Percentiles rank a stretch among this genome's conserved stretches.
Conservation (phyloP, 2,113 vertebrate species). For the Ahaetulla prasina region DNA sequence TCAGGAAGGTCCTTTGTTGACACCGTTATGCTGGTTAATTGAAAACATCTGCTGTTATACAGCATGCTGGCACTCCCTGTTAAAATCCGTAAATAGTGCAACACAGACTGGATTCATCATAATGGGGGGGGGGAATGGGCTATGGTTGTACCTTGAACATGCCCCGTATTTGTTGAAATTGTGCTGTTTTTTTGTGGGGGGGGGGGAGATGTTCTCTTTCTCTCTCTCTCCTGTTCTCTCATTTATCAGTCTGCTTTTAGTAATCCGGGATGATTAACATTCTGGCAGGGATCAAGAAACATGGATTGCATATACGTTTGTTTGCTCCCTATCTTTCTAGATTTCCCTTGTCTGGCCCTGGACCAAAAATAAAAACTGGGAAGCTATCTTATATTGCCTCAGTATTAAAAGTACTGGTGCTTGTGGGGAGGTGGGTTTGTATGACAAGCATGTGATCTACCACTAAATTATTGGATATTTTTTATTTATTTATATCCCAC, state of each 20-base stretch:
- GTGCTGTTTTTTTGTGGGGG: too few species aligned
- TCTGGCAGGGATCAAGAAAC: neutral
- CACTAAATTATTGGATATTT: neutral
- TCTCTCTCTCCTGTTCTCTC: neutral
- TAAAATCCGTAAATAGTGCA: neutral
- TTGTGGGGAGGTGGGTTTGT: neutral
- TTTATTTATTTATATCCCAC: neutral
- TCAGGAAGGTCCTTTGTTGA: neutral
- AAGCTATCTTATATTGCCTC: neutral
- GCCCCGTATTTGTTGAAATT: neutral
- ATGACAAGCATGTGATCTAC: neutral
- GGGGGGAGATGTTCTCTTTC: neutral
- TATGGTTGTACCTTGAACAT: neutral
- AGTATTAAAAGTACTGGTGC: neutral
- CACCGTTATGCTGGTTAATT: neutral
- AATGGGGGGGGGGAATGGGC: accelerated
- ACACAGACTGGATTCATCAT: neutral
- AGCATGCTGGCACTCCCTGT: neutral
- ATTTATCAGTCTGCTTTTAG: neutral
- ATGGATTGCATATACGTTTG: neutral
- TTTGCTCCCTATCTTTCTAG: neutral
- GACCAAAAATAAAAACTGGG: neutral
- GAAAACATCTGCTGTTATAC: conserved; percentile 37
- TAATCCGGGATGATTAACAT: neutral
- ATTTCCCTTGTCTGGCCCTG: neutral